Base-by-base conservation (phyloP, 2,888 invertebrate genomes). In the Catonia carolina region DNA sequence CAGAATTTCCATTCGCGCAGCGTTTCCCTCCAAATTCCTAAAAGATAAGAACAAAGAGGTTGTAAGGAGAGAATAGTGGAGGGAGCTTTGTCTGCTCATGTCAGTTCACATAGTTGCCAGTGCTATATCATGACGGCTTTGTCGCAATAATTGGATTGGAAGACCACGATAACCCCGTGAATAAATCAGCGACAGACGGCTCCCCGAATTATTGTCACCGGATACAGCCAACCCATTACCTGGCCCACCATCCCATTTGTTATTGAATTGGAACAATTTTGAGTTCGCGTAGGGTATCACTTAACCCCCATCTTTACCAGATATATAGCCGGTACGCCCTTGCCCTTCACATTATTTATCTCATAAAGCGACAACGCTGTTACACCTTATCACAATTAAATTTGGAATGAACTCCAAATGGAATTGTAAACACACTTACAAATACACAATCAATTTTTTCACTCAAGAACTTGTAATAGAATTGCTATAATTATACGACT, bases 181-280 rank as follows among this genome's bases (percentile, higher is more conserved):
- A 58, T 58, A 58, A 58, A 58, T 58, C 58, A 58, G 58, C 49
- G 20, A 47, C 49, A 58, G 58, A 58, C 58, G 58, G 27, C 27
- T 6, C 48, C 49, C 52, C 58, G 52, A 58, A 58, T 58, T 58
- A 58, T 58, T 54, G 53, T 53, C 58, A 53, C 49, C 36, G 58
- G 53, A 20, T 14, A 23, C 18, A 20, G 10, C 45, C 20, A 22
- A 3, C 18, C 45, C 22, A 45, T 45, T 45, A 45, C 45, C 45
- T 45, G 45, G 7, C 15, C 18, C 41, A 18, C 20, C 41, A 18
- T 14, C 45, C 45, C 45, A 45, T 45, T 23, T 45, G 45, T 45
- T 45, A 45, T 45, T 23, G 20, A 45, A 45, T 45, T 12, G 45
- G 20, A 45, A 45, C 45, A 45, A 61, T 61, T 59, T 61, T 61